Percentiles rank a stretch among this genome's conserved stretches.
These are phyloP conservation scores for Penaeus indicus DNA, from an alignment of 1,140 invertebrate species.

Conservation along the genomic window DNA sequence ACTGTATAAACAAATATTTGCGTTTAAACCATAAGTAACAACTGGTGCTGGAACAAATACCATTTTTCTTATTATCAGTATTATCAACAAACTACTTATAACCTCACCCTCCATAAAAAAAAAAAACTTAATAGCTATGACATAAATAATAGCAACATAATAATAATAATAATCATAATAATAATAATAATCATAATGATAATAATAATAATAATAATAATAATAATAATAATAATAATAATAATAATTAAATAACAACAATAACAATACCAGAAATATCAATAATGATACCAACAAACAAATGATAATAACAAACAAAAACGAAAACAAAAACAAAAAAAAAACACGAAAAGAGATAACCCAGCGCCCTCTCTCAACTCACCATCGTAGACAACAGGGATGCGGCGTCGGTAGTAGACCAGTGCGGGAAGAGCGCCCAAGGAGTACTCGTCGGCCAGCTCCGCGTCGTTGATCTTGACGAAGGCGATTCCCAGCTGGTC, in stretches of 20 bases:
- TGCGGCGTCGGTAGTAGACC: slow-evolving; percentile 94
- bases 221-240: background rate
- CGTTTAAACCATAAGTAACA: no score
- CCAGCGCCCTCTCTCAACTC: slow-evolving; percentile 69
- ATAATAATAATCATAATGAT: background rate
- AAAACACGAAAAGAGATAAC: slow-evolving; percentile 8
- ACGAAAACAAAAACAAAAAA: no score
- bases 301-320: background rate
- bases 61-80: no score
- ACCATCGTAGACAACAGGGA: slow-evolving; percentile 95
- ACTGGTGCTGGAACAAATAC: no score
- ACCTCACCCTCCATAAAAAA: background rate
- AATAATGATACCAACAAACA: background rate
- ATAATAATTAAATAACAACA: slow-evolving; percentile 1
- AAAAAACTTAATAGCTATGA: background rate
- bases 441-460: slow-evolving; percentile 92
- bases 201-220: background rate
- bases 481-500: slow-evolving; percentile 94
- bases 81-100: background rate
- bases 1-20: no score
- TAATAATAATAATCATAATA: background rate
- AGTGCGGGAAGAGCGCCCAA: slow-evolving; percentile 87
- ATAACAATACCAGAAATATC: background rate
- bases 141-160: background rate
- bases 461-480: slow-evolving; percentile 93